Base-by-base conservation (phyloP, 2,113 vertebrate genomes). In the Melanostigma gelatinosum region DNA sequence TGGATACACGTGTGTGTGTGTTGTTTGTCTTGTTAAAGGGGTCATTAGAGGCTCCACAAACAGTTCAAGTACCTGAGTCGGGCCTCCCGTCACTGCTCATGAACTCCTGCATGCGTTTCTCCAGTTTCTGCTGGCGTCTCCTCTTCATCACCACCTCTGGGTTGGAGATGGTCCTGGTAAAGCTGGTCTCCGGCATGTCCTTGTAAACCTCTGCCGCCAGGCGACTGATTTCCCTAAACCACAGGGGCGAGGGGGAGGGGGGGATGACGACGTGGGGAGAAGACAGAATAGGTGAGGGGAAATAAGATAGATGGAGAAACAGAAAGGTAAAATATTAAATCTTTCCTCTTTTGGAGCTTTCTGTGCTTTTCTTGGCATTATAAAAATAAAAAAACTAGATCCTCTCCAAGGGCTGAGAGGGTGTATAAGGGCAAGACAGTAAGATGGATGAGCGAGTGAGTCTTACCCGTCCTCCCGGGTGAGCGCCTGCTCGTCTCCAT, bases 151-250 rank as follows among this genome's bases (percentile, higher is more conserved):
- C 98, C 82, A 99, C 98, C 87, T 99, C 98, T 0, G 98, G 98
- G 85, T 99, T 99, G 36, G 98, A 99, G 91, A 99, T 99, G 10
- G 98, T 99, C 22, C 98, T 93, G 6, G 98, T 99, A 72, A 99
- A 99, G 93, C 98, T 99, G 60, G 97, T 99, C 88, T 99, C 98
- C 0, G 98, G 98, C 98, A 99, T 99, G 90, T 99, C 98, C 90
- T 99, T 99, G 90, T 99, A 99, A 63, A 99, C 97, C 83, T 99
- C 98, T 0, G 97, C 97, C 15, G 98, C 98, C 90, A 99, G 95
- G 8, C 96, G 96, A 12, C 95, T 97, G 89, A 97, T 98, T 91
- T 99, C 98, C 55, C 98, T 99, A 77, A 68, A 79, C 3, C 34
- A 52, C 8, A 54, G 40, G 74, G 72, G 3, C 18, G 69, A 32